Evolutionary conservation across 2,797 vertebrate genomes (phyloP), one percentile per base, ranked within the genome.

Genomic region (Melanotaenia trifasciata): DNA sequence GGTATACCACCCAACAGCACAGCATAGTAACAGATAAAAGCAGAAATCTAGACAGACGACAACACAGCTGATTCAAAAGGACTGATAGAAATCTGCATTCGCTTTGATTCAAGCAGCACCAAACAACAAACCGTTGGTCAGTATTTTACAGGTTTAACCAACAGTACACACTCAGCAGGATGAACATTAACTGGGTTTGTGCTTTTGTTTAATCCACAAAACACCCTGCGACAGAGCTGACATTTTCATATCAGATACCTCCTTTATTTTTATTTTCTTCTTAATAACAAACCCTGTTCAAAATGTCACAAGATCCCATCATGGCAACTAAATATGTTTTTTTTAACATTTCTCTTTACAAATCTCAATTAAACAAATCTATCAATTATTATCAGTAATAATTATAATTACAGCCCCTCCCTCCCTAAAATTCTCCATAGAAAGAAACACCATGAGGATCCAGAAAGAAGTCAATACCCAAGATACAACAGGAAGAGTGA

Each of bases 21-120:
- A 64, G n/a, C 58, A 79, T 36, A 72, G 72, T 64, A 85, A 62
- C 74, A 78, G 74, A 66, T 62, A 70, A 82, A 65, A 69, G 73
- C 74, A 84, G 81, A 83, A 69, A 80, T 87, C 86, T 87, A 80
- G 81, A 89, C 83, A 67, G 81, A 84, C 76, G 78, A 78, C 65
- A 70, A 70, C 67, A 35, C 43, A 58, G 81, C 58, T 51, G 72
- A 64, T 67, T 76, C 69, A 77, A 74, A 80, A 84, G 74, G 79
- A 83, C 61, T 54, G 78, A 84, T 58, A 82, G 26, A 56, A 58
- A 73, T 78, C 79, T 76, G 38, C 24, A 57, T 69, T 63, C 62
- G 50, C 54, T 76, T 57, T 58, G 10, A 62, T 58, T 71, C 38
- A 45, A 64, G 16, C 45, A 40, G 32, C 54, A 11, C 32, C 1